Evolutionary conservation across 2,888 invertebrate genomes (phyloP), one percentile per base, ranked within the genome.

Genomic region (Tanypteryx hageni): DNA sequence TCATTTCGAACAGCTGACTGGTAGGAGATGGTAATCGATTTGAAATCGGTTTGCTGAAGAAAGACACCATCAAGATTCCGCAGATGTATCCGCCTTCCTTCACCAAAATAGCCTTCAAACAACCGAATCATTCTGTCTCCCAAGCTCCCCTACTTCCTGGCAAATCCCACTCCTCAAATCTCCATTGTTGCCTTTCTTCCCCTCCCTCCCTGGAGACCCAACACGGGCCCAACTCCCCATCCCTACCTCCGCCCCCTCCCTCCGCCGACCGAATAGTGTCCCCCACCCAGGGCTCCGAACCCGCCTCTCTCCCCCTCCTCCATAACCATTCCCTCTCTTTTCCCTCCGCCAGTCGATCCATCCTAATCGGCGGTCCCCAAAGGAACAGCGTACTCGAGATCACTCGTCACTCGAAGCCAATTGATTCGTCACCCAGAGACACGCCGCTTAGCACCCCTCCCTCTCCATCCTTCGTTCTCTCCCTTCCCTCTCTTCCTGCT

Each of bases 341-440:
- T 44, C 44, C 44, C 44, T 44, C 5, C 44, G 5, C 44, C 44
- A 18, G 44, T 44, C 44, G 5, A 44, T 44, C 44, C 44, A 44
- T 44, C 68, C 31, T 31, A 89, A 89, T 83, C 44, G 64, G 44
- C 44, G 64, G 44, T 64, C 68, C 89, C 64, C 64, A 9, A 64
- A 64, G 11, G 58, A 57, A 22, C 16, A 13, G 58, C n/a, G 61
- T 11, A 44, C 44, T 31, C 27, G 61, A 59, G 44, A 89, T 89
- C 89, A 64, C 89, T 64, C 89, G 89, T 89, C 89, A 31, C 61
- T 68, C 89, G 64, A 64, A 89, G 64, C 89, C 89, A 89, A 89
- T 89, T 89, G 89, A 89, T 89, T 89, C 89, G 89, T 89, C 89
- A 89, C 89, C 64, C 61, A 11, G 18, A 22, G 64, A 89, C 44